These are phyloP conservation scores for Drosophila kanekoi DNA, from an alignment of 2,888 invertebrate genomes.

Conservation along the genomic window DNA sequence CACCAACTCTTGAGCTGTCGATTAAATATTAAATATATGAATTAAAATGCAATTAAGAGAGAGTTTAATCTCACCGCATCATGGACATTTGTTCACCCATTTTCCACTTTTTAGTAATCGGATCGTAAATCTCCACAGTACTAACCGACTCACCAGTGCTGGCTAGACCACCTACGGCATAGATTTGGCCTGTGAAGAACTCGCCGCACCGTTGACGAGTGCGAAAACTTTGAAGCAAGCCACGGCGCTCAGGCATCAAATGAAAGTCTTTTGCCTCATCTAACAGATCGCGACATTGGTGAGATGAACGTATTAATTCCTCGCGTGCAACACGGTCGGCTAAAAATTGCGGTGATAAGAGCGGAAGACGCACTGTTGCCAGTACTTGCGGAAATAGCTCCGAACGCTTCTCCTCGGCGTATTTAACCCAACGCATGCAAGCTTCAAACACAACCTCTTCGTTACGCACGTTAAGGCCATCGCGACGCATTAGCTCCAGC, in stretches of 20 bases:
- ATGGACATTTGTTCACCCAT: constrained; percentile 93
- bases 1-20: constrained; percentile 91
- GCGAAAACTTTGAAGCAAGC: constrained; percentile 90
- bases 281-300: constrained; percentile 92
- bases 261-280: constrained; percentile 96
- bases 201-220: constrained; percentile 91
- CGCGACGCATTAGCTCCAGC: constrained; percentile 89
- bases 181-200: constrained; percentile 91
- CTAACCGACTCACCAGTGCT: constrained; percentile 93
- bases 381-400: constrained; percentile 89
- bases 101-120: constrained; percentile 89
- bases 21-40: neutral
- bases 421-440: constrained; percentile 92
- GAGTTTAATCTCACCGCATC: constrained; percentile 85
- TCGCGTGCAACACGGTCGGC: constrained; percentile 93
- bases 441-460: constrained; percentile 95
- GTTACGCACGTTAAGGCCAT: constrained; percentile 91
- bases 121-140: constrained; percentile 94
- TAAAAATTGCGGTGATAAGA: constrained; percentile 92
- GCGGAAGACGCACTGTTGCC: constrained; percentile 91
- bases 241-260: constrained; percentile 93
- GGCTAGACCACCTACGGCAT: constrained; percentile 94
- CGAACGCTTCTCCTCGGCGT: constrained; percentile 87
- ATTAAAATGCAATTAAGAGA: neutral
- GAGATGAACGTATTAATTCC: constrained; percentile 90